Evolutionary conservation across 2,797 vertebrate genomes (phyloP), one percentile per base, ranked within the genome.

Genomic region (Erpetoichthys calabaricus): DNA sequence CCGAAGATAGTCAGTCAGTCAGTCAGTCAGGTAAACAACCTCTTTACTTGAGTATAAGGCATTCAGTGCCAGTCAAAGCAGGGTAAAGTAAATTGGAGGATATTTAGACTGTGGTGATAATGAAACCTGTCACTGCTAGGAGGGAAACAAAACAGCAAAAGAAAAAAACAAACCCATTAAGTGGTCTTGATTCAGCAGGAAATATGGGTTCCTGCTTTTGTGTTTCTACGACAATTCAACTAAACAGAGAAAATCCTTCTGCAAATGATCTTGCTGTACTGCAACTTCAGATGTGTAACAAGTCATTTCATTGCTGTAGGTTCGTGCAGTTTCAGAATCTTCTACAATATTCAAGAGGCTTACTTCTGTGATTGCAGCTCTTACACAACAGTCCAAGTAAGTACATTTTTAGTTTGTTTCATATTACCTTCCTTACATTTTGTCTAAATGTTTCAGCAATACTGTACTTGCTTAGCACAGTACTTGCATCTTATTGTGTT

Each of bases 381-480:
- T 79, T 58, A 84, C 82, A 3, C 47, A 49, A 3, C 47, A 7
- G 47, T 86, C 83, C 57, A 83, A 81, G 82, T 86, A 63, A 75
- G 77, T 55, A 2, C 25, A 5, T 4, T 9, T 9, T 51, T 51
- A 63, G 67, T 69, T 62, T 57, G 61, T 60, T 64, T 65, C 63
- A 62, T 44, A 6, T 58, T 25, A n/a, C 53, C 6, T 9, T 8
- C 4, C 51, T 42, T 57, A 7, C 47, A 8, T 53, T 7, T 9
- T 51, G 25, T 25, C 25, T 25, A 25, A 25, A 25, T 25, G 2
- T 25, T 25, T 25, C 25, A 25, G 1, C 2, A 25, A 2, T 25
- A 25, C 25, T 25, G 25, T 25, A 25, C 25, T 25, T 25, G 25
- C 25, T 25, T 25, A 25, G 25, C 25, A 25, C 25, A 25, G 25